phyloP scores from a whole-genome alignment of 2,113 vertebrate genomes.

The Indri indri region DNA sequence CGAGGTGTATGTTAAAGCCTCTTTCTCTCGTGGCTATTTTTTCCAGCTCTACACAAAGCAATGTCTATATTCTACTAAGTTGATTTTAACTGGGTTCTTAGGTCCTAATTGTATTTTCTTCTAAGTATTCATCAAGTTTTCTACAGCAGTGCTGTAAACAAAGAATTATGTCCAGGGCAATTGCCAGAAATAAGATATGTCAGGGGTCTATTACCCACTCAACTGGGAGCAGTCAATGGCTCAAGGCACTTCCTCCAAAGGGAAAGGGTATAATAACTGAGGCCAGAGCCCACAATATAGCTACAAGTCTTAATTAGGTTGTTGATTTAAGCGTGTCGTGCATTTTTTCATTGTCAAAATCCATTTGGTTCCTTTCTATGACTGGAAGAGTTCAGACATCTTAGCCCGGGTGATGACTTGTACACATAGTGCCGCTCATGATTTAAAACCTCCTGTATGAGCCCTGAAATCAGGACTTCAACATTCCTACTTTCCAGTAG shows the following conservation, averaged over 20 bases:
- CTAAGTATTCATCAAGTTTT: constrained; percentile 79
- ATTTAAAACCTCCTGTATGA: not conserved
- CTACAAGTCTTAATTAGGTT: constrained; percentile 76
- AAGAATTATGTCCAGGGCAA: constrained; percentile 79
- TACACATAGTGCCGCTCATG: not conserved
- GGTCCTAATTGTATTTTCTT: constrained; percentile 75
- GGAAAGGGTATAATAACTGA: constrained; percentile 82
- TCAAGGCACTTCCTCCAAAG: constrained; percentile 82
- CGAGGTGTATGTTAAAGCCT: constrained; percentile 52
- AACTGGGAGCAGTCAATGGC: constrained; percentile 73
- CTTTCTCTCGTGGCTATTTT: constrained; percentile 64
- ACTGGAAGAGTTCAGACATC: not conserved
- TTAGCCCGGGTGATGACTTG: not conserved
- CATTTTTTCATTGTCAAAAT: constrained; percentile 78
- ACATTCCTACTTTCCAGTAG: not conserved
- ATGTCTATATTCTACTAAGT: constrained; percentile 73
- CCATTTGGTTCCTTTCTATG: constrained; percentile 66
- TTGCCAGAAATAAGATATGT: constrained; percentile 83
- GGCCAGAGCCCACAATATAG: constrained; percentile 55
- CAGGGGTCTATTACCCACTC: constrained; percentile 82
- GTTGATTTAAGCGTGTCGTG: constrained; percentile 77
- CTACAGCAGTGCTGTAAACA: constrained; percentile 78
- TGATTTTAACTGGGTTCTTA: constrained; percentile 75
- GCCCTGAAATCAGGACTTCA: not conserved
- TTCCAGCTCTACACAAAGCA: constrained; percentile 70